Conservation (phyloP, 2,797 vertebrate species). For the Cephalopachus bancanus region DNA sequence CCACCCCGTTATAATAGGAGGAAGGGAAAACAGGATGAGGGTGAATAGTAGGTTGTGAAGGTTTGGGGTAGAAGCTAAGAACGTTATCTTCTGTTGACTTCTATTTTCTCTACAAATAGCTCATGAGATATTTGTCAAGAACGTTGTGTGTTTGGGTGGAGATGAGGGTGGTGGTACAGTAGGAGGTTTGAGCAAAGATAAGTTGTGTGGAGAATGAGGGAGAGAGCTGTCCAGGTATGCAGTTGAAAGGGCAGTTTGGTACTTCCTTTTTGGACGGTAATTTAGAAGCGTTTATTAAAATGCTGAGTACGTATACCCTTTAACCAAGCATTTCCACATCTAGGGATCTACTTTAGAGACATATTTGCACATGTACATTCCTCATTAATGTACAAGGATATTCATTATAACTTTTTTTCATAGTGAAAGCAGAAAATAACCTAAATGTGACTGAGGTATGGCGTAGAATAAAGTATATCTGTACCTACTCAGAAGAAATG, state of each 20-base stretch:
- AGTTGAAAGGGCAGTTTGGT: not conserved
- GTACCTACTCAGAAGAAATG: constrained; percentile 3
- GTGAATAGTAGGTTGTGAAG: not conserved
- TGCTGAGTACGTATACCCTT: not conserved
- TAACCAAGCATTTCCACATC: constrained; percentile 18
- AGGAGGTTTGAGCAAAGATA: not conserved
- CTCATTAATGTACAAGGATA: not conserved
- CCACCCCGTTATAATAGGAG: not conserved
- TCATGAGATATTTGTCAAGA: constrained; percentile 22
- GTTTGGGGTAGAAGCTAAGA: not conserved
- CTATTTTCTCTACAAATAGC: not conserved
- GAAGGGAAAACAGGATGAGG: not conserved
- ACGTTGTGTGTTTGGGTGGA: not conserved
- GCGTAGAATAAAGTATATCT: not conserved
- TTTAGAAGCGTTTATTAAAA: constrained; percentile 60
- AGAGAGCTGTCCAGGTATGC: not conserved
- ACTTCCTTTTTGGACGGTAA: not conserved
- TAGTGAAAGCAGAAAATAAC: not conserved
- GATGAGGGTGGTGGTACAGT: not conserved
- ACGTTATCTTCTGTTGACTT: not conserved
- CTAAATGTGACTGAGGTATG: not conserved
- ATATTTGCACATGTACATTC: not conserved
- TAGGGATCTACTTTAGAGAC: not conserved
- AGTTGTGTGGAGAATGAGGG: not conserved
- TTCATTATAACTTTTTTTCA: not conserved